Conservation (phyloP, 2,797 vertebrate species). For the Crenichthys baileyi region DNA sequence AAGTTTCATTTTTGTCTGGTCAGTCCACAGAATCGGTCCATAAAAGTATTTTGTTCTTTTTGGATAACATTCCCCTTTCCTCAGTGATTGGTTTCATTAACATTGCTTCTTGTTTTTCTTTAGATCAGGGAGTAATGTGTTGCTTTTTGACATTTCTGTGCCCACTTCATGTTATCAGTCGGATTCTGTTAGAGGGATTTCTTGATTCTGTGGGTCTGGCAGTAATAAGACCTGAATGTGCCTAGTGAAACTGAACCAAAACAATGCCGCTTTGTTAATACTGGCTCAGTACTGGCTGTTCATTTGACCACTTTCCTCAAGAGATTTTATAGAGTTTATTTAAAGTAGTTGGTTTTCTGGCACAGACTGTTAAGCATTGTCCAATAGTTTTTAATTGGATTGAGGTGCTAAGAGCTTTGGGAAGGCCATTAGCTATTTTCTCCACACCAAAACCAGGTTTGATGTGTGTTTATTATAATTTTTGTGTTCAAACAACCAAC, state of each 20-base stretch:
- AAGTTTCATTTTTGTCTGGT: too few relatives aligned
- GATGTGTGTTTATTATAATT: neutral
- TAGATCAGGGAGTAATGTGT: too few relatives aligned
- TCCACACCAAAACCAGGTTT: neutral
- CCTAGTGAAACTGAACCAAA: too few relatives aligned
- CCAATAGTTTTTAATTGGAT: neutral
- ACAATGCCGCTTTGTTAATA: too few relatives aligned
- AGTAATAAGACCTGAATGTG: too few relatives aligned
- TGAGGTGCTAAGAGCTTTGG: neutral
- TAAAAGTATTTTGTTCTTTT: neutral
- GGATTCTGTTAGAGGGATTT: too few relatives aligned
- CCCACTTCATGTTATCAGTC: too few relatives aligned
- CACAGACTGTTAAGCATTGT: neutral
- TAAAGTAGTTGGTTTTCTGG: neutral
- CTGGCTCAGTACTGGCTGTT: too few relatives aligned
- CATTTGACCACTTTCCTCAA: neutral
- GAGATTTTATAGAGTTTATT: neutral
- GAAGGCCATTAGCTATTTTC: neutral
- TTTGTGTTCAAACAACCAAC: neutral
- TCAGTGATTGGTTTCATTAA: neutral
- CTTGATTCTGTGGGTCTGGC: too few relatives aligned
- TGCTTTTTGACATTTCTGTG: too few relatives aligned
- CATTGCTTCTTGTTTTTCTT: too few relatives aligned
- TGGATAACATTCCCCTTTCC: neutral
- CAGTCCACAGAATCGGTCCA: too few relatives aligned